Base-by-base conservation (phyloP, 2,797 vertebrate genomes). In the Rhynchonycteris naso region DNA sequence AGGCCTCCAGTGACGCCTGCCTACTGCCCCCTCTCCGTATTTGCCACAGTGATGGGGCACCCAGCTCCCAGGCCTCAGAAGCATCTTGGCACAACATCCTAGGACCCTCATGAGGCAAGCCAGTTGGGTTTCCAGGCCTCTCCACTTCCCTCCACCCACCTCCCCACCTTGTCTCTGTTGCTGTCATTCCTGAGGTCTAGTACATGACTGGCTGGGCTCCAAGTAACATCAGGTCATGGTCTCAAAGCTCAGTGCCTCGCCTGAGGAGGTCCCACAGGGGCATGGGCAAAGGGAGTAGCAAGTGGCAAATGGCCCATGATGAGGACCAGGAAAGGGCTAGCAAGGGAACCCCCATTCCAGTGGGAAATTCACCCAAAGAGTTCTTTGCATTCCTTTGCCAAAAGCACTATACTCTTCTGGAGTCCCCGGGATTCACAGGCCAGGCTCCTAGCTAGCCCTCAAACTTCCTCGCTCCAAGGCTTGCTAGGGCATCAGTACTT, bases 201-300 rank as follows among this genome's bases (percentile, higher is more conserved):
- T 1, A 66, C 15, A 24, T 6, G 21, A 8, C 52, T 3, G 2
- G 2, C 2, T 0, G 5, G 9, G 10, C 7, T 63, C 88, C 82
- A 8, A 1, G 15, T 6, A 5, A 66, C 52, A 6, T 21, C 28
- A 4, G 30, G 47, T 4, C 43, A 26, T 24, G 5, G 30, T 3
- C 10, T 75, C 33, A 6, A 21, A n/a, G 19, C 18, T 47, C 43
- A 10, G n/a, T n/a, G 5, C 47, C 54, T 50, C 47, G 58, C 66
- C 61, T 72, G 24, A 12, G 24, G 28, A 58, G 28, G 43, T 12
- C 50, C 79, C 69, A 19, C 47, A 7, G 21, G n/a, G 19, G 19
- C 4, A 7, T 16, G 0, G 4, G 10, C 4, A 1, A 30, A 56
- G 21, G 58, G 22, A 21, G 4, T 47, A 50, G 56, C 7, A 10